Evolutionary conservation across 2,888 invertebrate genomes (phyloP), one percentile per base, ranked within the genome.

Genomic region (Ditula angustiorana): DNA sequence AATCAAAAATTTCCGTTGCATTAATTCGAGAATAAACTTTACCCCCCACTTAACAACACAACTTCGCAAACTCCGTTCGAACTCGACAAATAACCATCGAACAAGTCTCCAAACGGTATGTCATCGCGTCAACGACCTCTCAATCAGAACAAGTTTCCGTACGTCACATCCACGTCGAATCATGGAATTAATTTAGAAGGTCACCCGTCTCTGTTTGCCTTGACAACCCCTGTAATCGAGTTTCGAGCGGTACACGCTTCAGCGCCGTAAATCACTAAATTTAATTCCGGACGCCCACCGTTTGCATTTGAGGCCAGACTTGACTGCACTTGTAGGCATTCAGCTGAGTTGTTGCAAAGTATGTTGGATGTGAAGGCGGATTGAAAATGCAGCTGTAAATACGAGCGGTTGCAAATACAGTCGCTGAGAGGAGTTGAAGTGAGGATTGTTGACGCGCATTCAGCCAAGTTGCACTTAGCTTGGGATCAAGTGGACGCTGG

Each of bases 141-240:
- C 64, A 37, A 65, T 59, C 64, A 65, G 59, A 26, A 46, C 53
- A 59, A 65, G 59, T 59, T 65, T 59, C 61, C 67, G 50, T 61
- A 53, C 69, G 70, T 75, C 76, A 80, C 77, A 77, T 74, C 74
- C 78, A 77, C 63, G 67, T 73, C 74, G 75, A 77, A 79, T 78
- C 75, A 74, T 71, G 75, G 78, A 84, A 82, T 85, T 85, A 84
- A 81, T 83, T 79, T 80, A 77, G 76, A 80, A 81, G 79, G 79
- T 77, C 76, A 73, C 67, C 68, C 71, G 58, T 24, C 61, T 62
- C 58, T 68, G 77, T 82, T 82, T 82, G 83, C 80, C 81, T 81
- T 81, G 82, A 82, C 83, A 83, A 82, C 82, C 77, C 71, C 66
- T 68, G 72, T 78, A 77, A 79, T 78, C 73, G 76, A 77, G 80